Evolutionary conservation across 2,797 vertebrate species (phyloP), one percentile per base, ranked within the genome.

Genomic region (Sorex maritimensis): DNA sequence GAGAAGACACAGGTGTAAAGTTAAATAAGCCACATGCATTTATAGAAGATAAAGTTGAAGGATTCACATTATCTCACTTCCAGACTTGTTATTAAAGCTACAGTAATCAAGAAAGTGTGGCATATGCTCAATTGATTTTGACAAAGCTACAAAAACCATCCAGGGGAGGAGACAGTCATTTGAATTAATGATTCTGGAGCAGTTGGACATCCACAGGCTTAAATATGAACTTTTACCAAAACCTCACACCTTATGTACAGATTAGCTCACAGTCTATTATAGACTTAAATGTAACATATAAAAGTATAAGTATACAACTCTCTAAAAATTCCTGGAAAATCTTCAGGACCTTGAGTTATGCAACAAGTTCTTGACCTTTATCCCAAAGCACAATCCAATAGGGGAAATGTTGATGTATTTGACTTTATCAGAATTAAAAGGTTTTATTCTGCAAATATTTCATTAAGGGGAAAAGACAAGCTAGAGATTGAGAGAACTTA

Each of bases 11-110:
- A 44, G 65, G 21, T 38, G 3, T 81, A 81, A 55, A 96, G 73
- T 88, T 75, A 86, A 90, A 81, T 65, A 86, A 73, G 67, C 74
- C 63, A 69, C 96, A 93, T 93, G 8, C n/a, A 85, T 89, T 96
- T 77, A 73, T 94, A 94, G 86, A 93, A 81, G 68, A 73, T 88
- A 88, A 86, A 89, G 21, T 58, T 87, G 38, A 92, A 94, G 30
- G 30, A 80, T 38, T 90, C 69, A 61, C 44, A 63, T 95, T 78
- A 91, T 34, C 61, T 81, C 61, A 88, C 58, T 84, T 92, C 55
- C 92, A 84, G 72, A 93, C 46, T 90, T 90, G 73, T 38, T 46
- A 38, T 17, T 83, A 92, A 91, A 88, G 28, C 87, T 63, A 4
- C 38, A 80, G 10, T 84, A 88, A 88, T 85, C 78, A 89, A 79